Evolutionary conservation across 1,140 invertebrate genomes (phyloP).

Genomic region (Drosophila miranda): DNA sequence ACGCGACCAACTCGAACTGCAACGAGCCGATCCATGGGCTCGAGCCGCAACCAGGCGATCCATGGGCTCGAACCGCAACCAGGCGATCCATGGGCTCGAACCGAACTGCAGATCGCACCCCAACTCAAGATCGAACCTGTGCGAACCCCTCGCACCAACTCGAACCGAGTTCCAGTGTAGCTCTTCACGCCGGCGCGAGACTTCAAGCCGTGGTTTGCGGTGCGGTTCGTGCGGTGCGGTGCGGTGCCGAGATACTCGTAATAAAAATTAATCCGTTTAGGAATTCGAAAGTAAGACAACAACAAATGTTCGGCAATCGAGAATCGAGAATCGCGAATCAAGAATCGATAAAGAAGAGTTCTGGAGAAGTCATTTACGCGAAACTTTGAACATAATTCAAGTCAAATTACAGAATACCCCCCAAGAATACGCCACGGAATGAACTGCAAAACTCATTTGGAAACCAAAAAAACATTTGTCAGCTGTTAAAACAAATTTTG

Average conservation of each 20-base stretch:
- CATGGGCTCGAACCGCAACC: constrained; percentile 7
- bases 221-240: not conserved
- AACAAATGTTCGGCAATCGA: not conserved
- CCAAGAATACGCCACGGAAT: constrained; percentile 14
- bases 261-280: constrained; percentile 10
- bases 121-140: constrained; percentile 10
- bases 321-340: constrained; percentile 1
- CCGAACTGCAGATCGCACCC: constrained; percentile 17
- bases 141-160: not conserved
- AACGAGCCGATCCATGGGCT: constrained; percentile 3
- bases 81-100: constrained; percentile 2
- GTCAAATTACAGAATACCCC: constrained; percentile 41
- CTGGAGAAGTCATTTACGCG: not conserved
- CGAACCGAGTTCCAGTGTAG: not conserved
- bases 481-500: constrained; percentile 73
- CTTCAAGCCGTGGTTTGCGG: constrained; percentile 40
- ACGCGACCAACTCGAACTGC: constrained; percentile 43
- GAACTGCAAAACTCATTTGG: constrained; percentile 41
- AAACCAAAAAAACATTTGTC: constrained; percentile 59
- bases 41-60: too few species aligned
- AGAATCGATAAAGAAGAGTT: not conserved
- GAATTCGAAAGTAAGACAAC: constrained; percentile 26
- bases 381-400: constrained; percentile 33
- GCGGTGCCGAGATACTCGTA: not conserved
- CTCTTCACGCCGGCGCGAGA: not conserved